These are phyloP conservation scores for Punctoribates punctum DNA, from an alignment of 2,888 invertebrate genomes.

Conservation along the genomic window DNA sequence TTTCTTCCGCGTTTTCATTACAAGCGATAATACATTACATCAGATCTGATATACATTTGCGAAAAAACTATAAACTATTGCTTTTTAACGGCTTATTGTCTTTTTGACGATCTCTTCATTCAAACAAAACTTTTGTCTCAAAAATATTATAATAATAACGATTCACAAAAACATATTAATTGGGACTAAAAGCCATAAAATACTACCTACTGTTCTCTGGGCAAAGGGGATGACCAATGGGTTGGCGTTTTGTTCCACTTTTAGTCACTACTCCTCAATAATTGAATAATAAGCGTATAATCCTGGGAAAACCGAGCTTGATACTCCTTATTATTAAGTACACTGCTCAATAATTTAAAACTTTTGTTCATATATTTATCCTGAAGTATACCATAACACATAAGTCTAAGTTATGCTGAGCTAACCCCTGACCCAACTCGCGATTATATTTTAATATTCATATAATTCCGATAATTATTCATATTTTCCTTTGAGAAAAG, in stretches of 20 bases:
- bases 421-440: neutral
- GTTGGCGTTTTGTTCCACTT: too few relatives aligned
- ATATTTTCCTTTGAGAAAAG: neutral
- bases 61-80: neutral
- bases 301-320: too few relatives aligned
- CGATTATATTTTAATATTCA: slow-evolving; percentile 19
- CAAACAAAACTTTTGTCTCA: neutral
- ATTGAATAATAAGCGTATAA: too few relatives aligned
- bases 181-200: neutral
- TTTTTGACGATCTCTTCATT: neutral
- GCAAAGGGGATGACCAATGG: too few relatives aligned
- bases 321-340: too few relatives aligned
- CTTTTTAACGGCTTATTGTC: slow-evolving; percentile 10
- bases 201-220: neutral
- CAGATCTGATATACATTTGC: neutral
- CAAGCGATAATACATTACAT: neutral
- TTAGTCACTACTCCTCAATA: too few relatives aligned
- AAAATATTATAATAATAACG: neutral
- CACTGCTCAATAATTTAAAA: neutral
- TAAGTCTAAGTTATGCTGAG: neutral
- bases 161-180: neutral
- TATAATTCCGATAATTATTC: slow-evolving; percentile 17
- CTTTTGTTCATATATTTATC: neutral
- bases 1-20: slow-evolving; percentile 28
- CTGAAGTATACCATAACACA: too few relatives aligned